A percentile compares a stretch with the other conserved stretches of the same genome.
Conservation (phyloP, 2,888 invertebrate genomes). For the Ectemnius cavifrons region DNA sequence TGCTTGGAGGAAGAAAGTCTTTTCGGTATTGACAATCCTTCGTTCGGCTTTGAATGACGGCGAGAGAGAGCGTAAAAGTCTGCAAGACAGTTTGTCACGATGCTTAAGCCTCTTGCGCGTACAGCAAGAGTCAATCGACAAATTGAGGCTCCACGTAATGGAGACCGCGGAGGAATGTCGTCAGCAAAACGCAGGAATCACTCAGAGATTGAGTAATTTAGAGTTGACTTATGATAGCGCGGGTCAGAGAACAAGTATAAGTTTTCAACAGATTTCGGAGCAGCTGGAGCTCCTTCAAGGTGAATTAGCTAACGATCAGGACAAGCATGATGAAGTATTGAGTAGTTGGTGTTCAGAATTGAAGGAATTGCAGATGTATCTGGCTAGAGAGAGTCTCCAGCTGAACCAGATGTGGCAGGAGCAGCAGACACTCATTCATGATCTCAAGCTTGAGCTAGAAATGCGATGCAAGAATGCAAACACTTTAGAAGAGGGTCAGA, state of each 20-base stretch:
- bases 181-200: conserved; percentile 23
- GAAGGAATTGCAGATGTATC: conserved; percentile 72
- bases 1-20: conserved; percentile 65
- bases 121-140: conserved; percentile 58
- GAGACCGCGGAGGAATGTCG: conserved; percentile 52
- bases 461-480: conserved; percentile 77
- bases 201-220: conserved; percentile 52
- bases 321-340: conserved; percentile 27
- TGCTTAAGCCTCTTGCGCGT: conserved; percentile 50
- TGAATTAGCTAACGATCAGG: conserved; percentile 49
- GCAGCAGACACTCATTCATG: conserved; percentile 75
- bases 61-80: conserved; percentile 58
- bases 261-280: conserved; percentile 56
- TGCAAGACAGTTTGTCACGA: conserved; percentile 53
- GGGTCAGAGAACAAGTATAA: conserved; percentile 53
- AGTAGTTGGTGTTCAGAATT: conserved; percentile 61
- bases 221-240: conserved; percentile 52
- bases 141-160: conserved; percentile 53
- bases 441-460: conserved; percentile 80
- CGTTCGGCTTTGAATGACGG: conserved; percentile 59
- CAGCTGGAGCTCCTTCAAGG: conserved; percentile 54
- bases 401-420: conserved; percentile 76
- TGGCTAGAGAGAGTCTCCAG: conserved; percentile 74
- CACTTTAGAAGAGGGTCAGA: conserved; percentile 78
- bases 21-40: conserved; percentile 61